These are phyloP conservation scores for Gyrodactylus salaris DNA, from an alignment of 1,140 invertebrate genomes.

Conservation along the genomic window DNA sequence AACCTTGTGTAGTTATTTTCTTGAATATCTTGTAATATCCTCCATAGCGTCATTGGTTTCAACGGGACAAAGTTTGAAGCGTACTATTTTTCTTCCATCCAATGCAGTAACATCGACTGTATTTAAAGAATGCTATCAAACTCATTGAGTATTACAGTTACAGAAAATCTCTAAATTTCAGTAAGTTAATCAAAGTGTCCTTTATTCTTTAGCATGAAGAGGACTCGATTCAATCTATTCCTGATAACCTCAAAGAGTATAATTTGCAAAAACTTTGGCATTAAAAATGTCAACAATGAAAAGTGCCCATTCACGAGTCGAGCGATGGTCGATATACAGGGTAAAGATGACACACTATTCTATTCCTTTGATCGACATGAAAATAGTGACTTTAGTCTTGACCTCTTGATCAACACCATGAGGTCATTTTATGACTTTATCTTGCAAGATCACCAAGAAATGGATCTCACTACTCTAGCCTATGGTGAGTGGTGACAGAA, in stretches of 20 bases:
- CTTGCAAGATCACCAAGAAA: not conserved
- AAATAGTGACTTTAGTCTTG: not conserved
- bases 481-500: not conserved
- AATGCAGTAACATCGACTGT: no score
- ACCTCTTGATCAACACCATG: not conserved
- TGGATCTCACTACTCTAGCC: not conserved
- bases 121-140: no score
- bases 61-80: no score
- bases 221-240: not conserved
- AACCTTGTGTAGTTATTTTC: no score
- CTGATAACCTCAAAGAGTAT: not conserved
- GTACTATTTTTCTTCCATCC: no score
- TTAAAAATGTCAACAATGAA: not conserved
- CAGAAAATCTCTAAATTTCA: no score
- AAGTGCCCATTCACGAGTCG: not conserved
- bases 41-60: no score
- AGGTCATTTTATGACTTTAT: not conserved
- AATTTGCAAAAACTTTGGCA: not conserved
- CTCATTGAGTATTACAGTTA: no score
- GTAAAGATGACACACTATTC: not conserved
- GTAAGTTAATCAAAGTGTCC: no score
- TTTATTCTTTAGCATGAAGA: no score
- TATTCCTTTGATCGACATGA: not conserved
- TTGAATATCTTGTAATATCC: no score
- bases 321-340: not conserved